phyloP scores from a whole-genome alignment of 2,888 invertebrate species.

The Cremastinae sp. region DNA sequence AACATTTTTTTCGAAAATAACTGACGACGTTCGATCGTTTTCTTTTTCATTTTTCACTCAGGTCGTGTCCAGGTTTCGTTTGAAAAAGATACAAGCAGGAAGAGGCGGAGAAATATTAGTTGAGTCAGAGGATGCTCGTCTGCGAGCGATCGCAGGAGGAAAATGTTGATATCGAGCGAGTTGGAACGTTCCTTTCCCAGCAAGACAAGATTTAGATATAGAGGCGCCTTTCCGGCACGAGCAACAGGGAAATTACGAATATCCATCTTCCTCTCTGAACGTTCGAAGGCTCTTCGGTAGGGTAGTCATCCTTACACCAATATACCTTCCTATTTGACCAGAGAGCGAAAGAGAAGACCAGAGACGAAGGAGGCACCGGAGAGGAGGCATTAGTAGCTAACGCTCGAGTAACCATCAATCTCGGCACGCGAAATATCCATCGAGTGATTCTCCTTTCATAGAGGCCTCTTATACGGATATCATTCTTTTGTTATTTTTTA shows the following conservation, averaged over 20 bases:
- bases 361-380: constrained; percentile 43
- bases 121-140: constrained; percentile 2
- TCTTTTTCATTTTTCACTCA: too few species aligned
- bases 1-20: too few species aligned
- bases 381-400: constrained; percentile 68
- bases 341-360: constrained; percentile 4
- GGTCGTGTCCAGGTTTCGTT: too few species aligned
- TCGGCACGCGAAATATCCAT: constrained; percentile 70
- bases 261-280: constrained; percentile 73
- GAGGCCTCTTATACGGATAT: constrained; percentile 38
- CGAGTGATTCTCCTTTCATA: constrained; percentile 51
- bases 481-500: constrained; percentile 13
- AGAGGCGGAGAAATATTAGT: not conserved
- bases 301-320: constrained; percentile 57
- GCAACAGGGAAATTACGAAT: constrained; percentile 71
- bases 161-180: constrained; percentile 52
- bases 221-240: constrained; percentile 35
- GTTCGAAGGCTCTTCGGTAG: constrained; percentile 59
- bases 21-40: too few species aligned
- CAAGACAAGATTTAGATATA: constrained; percentile 37
- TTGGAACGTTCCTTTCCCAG: constrained; percentile 27
- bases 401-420: constrained; percentile 71
- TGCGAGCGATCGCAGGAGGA: constrained; percentile 25
- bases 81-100: constrained; percentile 1
- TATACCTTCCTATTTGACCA: constrained; percentile 41